Conservation (phyloP, 2,888 invertebrate species). For the Mythimna albipuncta region DNA sequence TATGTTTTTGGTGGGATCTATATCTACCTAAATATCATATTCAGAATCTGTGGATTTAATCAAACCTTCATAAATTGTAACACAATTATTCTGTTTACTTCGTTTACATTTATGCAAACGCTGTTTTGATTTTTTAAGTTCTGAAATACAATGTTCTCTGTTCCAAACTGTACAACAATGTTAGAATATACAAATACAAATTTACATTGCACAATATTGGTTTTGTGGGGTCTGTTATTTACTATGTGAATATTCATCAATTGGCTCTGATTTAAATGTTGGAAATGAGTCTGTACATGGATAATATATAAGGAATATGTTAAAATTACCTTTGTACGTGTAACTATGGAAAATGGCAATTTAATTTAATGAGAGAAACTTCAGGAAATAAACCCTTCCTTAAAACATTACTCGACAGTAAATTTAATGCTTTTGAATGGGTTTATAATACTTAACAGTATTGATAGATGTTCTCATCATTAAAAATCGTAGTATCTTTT, state of each 20-base stretch:
- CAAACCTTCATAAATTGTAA: no score
- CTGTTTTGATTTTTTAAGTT: no score
- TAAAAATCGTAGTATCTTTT: background rate
- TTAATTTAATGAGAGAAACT: no score
- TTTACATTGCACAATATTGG: background rate
- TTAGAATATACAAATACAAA: background rate
- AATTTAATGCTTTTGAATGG: background rate
- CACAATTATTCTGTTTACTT: no score
- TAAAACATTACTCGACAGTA: background rate
- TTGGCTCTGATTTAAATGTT: background rate
- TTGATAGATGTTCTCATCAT: background rate
- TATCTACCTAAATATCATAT: no score
- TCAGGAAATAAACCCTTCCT: background rate
- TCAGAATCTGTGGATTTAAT: no score
- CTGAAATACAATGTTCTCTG: background rate
- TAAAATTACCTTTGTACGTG: background rate
- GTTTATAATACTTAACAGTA: background rate
- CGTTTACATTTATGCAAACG: no score
- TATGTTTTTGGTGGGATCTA: no score
- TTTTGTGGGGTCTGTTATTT: background rate
- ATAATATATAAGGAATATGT: background rate
- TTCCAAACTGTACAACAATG: background rate
- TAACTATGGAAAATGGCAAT: background rate
- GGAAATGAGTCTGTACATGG: background rate
- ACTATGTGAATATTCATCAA: constrained; percentile 1